Base-by-base conservation (phyloP, 2,888 invertebrate genomes). In the Lasioglossum lativentre region DNA sequence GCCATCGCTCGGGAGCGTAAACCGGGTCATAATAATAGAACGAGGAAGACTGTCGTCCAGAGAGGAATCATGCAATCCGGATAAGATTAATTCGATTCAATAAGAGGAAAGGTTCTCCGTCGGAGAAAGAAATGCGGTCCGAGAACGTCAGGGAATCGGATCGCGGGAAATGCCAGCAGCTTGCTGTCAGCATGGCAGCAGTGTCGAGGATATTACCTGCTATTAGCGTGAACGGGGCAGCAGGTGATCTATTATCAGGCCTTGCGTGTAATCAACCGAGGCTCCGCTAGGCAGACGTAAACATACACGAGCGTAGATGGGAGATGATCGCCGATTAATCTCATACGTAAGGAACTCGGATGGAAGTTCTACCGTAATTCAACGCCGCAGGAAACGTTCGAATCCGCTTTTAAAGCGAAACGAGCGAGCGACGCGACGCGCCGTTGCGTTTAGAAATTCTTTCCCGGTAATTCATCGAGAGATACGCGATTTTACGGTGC, bases 251-350 rank as follows among this genome's bases (percentile, higher is more conserved):
- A 90, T 90, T 90, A 90, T 91, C 91, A 83, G 82, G 77, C 84
- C 10, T 91, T 82, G 90, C 90, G 90, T 91, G 91, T 91, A 90
- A 90, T 90, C 90, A 89, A 86, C 82, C 90, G 83, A 84, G 88
- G 86, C 86, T 89, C 87, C 82, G 86, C 79, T 34, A 68, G 83
- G 86, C 85, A 85, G 86, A 86, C 90, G 83, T 89, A 89, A 89
- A 90, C 91, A 89, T 85, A 83, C 84, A 87, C 84, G 79, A 85
- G 88, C 84, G 78, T 80, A 78, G 82, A 89, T 87, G 71, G 86
- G 80, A 83, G 90, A 88, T 89, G 91, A 90, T 90, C 89, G 82
- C 56, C 89, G 90, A 90, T 90, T 90, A 90, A 90, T 90, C 90
- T 90, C 86, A 74, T 52, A 82, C 83, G 80, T 82, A 88, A 89